Evolutionary conservation across 1,140 invertebrate species (phyloP).

Genomic region (Wasmannia auropunctata): DNA sequence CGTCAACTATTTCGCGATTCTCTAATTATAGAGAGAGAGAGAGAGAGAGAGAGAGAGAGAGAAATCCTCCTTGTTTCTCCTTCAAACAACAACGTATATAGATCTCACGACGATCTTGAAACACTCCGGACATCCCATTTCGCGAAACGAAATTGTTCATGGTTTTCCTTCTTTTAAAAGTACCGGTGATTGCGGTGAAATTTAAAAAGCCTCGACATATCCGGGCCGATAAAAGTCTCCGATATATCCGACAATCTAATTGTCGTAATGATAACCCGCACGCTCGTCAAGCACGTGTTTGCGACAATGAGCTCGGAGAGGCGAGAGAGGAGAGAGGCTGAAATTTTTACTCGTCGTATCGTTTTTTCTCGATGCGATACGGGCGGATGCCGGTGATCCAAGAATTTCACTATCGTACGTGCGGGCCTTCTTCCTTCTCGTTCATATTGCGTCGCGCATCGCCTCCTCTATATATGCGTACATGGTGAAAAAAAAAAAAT

Average conservation of each 20-base stretch:
- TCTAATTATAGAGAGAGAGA: not conserved
- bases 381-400: not conserved
- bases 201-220: not conserved
- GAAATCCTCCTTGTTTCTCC: too few relatives aligned
- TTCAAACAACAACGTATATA: not conserved
- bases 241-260: not conserved
- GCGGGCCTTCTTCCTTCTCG: constrained; percentile 17
- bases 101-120: not conserved
- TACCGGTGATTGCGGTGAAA: not conserved
- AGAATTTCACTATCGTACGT: too few relatives aligned
- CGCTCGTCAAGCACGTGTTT: not conserved
- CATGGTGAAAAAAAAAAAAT: not conserved
- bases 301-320: not conserved
- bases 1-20: not conserved
- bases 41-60: too few relatives aligned
- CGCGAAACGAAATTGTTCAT: too few relatives aligned
- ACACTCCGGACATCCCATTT: not conserved
- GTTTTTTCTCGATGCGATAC: constrained; percentile 27
- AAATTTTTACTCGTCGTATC: not conserved
- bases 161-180: too few relatives aligned
- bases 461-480: not conserved
- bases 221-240: too few relatives aligned
- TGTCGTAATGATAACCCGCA: not conserved
- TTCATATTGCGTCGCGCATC: not conserved
- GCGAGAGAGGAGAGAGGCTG: too few relatives aligned